A percentile compares a stretch with the other conserved stretches of the same genome.
Conservation (phyloP, 2,797 vertebrate genomes). For the Epinephelus coioides region DNA sequence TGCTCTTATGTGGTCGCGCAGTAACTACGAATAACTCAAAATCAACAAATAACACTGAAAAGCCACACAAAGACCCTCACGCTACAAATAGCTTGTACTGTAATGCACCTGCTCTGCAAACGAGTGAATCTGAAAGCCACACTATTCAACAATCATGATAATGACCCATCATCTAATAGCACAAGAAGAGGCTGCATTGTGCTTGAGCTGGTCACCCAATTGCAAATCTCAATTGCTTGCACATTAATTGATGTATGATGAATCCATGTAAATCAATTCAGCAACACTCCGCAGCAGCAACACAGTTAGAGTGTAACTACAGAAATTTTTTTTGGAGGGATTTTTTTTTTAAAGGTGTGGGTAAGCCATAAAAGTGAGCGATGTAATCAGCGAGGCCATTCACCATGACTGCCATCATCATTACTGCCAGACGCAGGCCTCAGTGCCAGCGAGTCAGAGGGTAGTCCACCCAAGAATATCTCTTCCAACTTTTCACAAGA, state of each 20-base stretch:
- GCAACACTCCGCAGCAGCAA: slow-evolving; percentile 52
- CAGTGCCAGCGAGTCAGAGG: slow-evolving; percentile 73
- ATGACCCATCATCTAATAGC: slow-evolving; percentile 46
- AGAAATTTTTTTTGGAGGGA: slow-evolving; percentile 3
- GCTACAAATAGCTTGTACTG: slow-evolving; percentile 26
- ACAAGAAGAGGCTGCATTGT: slow-evolving; percentile 44
- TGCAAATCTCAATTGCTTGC: slow-evolving; percentile 57
- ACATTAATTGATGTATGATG: slow-evolving; percentile 58
- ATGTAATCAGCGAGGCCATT: slow-evolving; percentile 69
- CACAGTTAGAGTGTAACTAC: slow-evolving; percentile 15
- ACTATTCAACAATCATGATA: slow-evolving; percentile 51
- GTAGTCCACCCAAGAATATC: slow-evolving; percentile 76
- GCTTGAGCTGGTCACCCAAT: slow-evolving; percentile 45
- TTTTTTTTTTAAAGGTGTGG: slow-evolving; percentile 33
- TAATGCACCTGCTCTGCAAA: slow-evolving; percentile 37
- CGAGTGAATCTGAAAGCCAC: slow-evolving; percentile 29
- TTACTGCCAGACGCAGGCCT: slow-evolving; percentile 62
- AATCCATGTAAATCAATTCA: slow-evolving; percentile 67
- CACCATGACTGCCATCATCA: slow-evolving; percentile 63
- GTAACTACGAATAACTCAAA: slow-evolving; percentile 8
- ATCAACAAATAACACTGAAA: slow-evolving; percentile 29
- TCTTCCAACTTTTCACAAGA: slow-evolving; percentile 74
- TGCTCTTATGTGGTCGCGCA: slow-evolving; percentile 15
- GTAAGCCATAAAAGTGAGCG: slow-evolving; percentile 50
- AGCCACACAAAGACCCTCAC: slow-evolving; percentile 22